Evolutionary conservation across 2,113 vertebrate genomes (phyloP), one percentile per base, ranked within the genome.

Genomic region (Plestiodon gilberti): DNA sequence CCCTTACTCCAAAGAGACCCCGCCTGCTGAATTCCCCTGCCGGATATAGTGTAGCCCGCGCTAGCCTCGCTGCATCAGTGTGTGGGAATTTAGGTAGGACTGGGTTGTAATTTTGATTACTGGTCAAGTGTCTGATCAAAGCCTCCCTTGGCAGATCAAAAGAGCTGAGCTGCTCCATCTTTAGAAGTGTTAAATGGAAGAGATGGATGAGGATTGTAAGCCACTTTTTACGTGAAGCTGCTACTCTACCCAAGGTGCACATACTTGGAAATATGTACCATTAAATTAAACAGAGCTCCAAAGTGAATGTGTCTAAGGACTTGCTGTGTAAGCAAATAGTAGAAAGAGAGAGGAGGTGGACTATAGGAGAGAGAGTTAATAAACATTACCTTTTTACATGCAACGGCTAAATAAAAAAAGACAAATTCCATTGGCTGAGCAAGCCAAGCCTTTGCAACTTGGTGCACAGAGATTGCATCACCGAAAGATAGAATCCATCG

Each of bases 401-500:
- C 74, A 73, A 62, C 23, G 81, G 71, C 81, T 52, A 85, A 78
- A 88, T 18, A 86, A 82, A 82, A 83, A 81, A 80, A 84, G 83
- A 18, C 82, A 83, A 82, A 82, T 57, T 87, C 76, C 40, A 65
- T 0, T 4, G 65, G 88, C 61, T 33, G 88, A 81, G 52, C 43
- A 83, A 11, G 62, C 28, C 82, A 87, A 38, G 59, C 78, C 78
- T 90, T 82, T 82, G 83, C 83, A 89, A 35, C 69, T 84, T 82
- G 28, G 81, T 83, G 83, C 48, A 85, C 43, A 84, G 67, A 83
- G 65, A 81, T 20, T 86, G 13, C 67, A 80, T 65, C 0, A 0
- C 69, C 64, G 69, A 77, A 88, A 92, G 4, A 25, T 7, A 33
- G 65, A 25, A 85, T 76, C 86, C 87, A 30, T 48, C 78, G 2